Evolutionary conservation across 1,140 invertebrate genomes (phyloP).

Genomic region (Drosophila guanche): DNA sequence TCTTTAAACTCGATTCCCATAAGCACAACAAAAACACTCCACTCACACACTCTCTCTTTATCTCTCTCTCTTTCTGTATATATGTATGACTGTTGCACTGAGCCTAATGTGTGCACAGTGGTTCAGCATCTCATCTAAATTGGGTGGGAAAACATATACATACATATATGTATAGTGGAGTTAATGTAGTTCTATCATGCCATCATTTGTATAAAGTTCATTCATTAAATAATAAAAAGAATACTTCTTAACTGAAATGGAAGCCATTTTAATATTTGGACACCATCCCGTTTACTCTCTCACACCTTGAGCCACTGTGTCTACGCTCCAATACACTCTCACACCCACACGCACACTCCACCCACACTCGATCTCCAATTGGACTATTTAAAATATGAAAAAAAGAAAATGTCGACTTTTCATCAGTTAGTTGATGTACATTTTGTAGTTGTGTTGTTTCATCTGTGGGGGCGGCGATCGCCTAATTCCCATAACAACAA

Average conservation of each 20-base stretch:
- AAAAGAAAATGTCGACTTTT: too few relatives aligned
- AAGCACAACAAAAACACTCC: constrained; percentile 3
- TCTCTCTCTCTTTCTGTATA: constrained; percentile 20
- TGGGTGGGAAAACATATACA: too few relatives aligned
- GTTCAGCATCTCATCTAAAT: too few relatives aligned
- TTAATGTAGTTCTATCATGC: too few relatives aligned
- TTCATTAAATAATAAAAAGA: too few relatives aligned
- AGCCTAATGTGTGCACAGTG: too few relatives aligned
- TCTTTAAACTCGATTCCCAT: constrained; percentile 25
- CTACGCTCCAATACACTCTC: too few relatives aligned
- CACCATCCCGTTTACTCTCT: not conserved
- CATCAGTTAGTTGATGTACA: constrained; percentile 12
- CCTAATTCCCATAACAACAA: not conserved
- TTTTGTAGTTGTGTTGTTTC: constrained; percentile 5
- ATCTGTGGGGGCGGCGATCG: constrained; percentile 1
- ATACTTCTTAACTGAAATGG: too few relatives aligned
- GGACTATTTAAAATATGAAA: constrained; percentile 8
- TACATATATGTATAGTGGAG: too few relatives aligned
- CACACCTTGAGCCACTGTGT: too few relatives aligned
- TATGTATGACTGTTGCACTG: too few relatives aligned
- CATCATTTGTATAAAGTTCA: too few relatives aligned
- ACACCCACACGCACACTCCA: not conserved
- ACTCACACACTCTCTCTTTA: constrained; percentile 9
- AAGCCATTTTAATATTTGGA: constrained; percentile 7
- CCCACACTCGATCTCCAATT: not conserved